A percentile compares a stretch with the other conserved stretches of the same genome.
Conservation (phyloP, 2,113 vertebrate genomes). For the Heterotis niloticus region DNA sequence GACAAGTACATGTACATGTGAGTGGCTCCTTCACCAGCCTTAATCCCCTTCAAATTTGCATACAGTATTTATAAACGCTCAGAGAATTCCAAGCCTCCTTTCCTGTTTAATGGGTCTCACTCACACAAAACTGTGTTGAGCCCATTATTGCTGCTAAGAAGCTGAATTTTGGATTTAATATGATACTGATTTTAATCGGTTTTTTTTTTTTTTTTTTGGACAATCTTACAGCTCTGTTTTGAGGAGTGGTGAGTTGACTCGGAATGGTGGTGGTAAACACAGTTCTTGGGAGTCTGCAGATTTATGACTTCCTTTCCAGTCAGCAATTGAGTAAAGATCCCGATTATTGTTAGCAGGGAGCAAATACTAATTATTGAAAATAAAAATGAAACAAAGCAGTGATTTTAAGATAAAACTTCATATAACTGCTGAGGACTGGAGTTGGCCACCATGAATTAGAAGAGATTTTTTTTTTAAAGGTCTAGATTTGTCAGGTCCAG, state of each 20-base stretch:
- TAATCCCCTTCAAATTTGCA: neutral
- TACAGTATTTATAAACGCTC: neutral
- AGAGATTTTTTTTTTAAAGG: neutral
- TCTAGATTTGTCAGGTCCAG: neutral
- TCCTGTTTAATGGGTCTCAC: neutral
- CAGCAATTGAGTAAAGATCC: neutral
- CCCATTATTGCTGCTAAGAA: neutral
- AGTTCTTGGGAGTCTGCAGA: neutral
- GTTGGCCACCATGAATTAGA: neutral
- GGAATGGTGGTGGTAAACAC: neutral
- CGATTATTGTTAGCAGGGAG: neutral
- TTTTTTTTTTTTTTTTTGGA: too few relatives aligned
- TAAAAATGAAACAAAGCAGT: too few relatives aligned
- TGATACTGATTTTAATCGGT: neutral
- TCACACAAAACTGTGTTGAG: neutral
- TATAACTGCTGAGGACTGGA: neutral
- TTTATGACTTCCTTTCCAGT: neutral
- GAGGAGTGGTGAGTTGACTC: constrained; percentile 1
- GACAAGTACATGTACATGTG: constrained; percentile 98
- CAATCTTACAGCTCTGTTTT: neutral
- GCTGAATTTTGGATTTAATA: neutral
- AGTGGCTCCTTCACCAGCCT: constrained; percentile 49
- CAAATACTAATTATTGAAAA: too few relatives aligned
- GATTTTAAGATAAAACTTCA: too few relatives aligned
- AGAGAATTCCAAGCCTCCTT: neutral